Base-by-base conservation (phyloP, 2,797 vertebrate species). In the Lutjanus campechanus region DNA sequence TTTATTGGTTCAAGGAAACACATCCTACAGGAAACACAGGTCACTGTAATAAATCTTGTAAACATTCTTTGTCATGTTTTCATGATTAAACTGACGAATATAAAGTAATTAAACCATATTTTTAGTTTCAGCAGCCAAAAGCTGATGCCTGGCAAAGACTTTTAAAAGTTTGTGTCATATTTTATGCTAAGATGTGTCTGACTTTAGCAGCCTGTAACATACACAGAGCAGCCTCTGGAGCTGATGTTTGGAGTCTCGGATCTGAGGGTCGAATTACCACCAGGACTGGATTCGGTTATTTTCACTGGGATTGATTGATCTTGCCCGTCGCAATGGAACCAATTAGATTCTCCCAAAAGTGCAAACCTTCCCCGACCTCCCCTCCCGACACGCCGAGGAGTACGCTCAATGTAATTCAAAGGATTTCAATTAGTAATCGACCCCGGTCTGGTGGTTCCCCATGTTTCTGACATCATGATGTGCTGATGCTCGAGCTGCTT, bases 281-380 rank as follows among this genome's bases (percentile, higher is more conserved):
- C 13, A 69, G 72, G 79, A 64, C 60, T 81, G 59, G 79, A 85
- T 90, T 84, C 65, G 76, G 19, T 90, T 90, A 85, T 87, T 73
- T 87, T 88, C 75, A 88, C 83, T 68, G 55, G 74, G 76, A 88
- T 90, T 85, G 88, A 91, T 85, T 88, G 89, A 87, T 91, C 78
- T 79, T 19, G 43, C 55, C 43, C 15, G 41, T 63, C 46, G 22
- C 86, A 70, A 63, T 87, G 89, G 85, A 92, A 85, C 89, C 88
- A 90, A 88, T 94, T 92, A 90, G 76, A 84, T 85, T 76, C 58
- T 89, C 89, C 88, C 77, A 75, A 89, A 93, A 82, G 87, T 84
- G 61, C 61, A 61, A 81, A 74, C 69, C 68, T 69, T 72, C 41
- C 63, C 55, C 60, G 20, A 2, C 81, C 58, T 50, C n/a, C 82